A percentile compares a stretch with the other conserved stretches of the same genome.
These are phyloP conservation scores for Potorous gilbertii DNA, from an alignment of 2,797 vertebrate genomes.

Conservation along the genomic window DNA sequence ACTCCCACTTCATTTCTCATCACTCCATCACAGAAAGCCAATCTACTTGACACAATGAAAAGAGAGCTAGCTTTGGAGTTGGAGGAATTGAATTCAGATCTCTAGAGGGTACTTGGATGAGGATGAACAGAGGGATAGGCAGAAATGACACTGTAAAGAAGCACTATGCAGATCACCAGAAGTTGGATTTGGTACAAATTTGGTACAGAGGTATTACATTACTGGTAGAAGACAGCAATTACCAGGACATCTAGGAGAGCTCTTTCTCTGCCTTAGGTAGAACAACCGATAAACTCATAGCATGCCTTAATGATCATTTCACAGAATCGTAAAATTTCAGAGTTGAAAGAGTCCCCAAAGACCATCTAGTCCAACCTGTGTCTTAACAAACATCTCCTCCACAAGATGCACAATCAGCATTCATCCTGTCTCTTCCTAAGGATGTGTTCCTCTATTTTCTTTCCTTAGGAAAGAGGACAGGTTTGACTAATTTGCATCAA, in stretches of 20 bases:
- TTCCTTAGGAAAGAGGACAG: not conserved
- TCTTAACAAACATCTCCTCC: not conserved
- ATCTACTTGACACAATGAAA: not conserved
- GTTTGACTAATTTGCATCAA: not conserved
- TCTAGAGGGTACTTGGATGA: not conserved
- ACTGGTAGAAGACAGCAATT: not conserved
- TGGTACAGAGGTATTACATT: not conserved
- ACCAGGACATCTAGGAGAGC: not conserved
- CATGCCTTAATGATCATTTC: not conserved
- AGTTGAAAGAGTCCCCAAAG: not conserved
- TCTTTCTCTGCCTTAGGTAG: not conserved
- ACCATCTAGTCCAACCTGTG: not conserved
- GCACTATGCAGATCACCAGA: not conserved
- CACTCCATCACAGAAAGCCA: not conserved
- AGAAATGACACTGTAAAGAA: not conserved
- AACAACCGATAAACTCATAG: not conserved
- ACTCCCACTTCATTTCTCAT: not conserved
- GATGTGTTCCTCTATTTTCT: not conserved
- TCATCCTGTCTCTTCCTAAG: not conserved
- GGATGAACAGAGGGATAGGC: not conserved
- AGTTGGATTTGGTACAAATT: not conserved
- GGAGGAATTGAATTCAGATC: not conserved
- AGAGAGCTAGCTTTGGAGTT: not conserved
- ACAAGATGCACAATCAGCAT: not conserved
- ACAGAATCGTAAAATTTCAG: not conserved